Conservation (phyloP, 2,113 vertebrate species). For the Sardina pilchardus region DNA sequence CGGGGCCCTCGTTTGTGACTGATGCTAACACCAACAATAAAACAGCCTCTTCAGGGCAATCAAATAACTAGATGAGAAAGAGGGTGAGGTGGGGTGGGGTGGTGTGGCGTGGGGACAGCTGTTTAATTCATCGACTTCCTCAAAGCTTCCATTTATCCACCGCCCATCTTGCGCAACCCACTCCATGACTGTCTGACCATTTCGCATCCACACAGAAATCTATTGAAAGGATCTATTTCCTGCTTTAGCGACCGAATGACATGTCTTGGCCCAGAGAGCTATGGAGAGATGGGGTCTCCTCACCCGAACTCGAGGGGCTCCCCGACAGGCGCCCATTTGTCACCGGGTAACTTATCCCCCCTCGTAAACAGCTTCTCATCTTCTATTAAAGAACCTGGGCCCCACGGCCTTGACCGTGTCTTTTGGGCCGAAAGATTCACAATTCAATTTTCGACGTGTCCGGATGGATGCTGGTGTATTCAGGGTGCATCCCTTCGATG, state of each 20-base stretch:
- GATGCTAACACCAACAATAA: conserved; percentile 10
- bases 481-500: neutral
- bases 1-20: neutral
- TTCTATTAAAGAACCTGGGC: conserved; percentile 66
- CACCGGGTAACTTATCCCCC: conserved; percentile 70
- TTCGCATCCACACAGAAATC: conserved; percentile 6
- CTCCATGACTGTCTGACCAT: neutral
- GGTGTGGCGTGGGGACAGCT: neutral
- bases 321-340: conserved; percentile 58
- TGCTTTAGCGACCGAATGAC: neutral
- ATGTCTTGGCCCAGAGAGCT: neutral
- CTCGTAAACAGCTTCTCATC: conserved; percentile 69
- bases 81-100: neutral
- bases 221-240: conserved; percentile 13
- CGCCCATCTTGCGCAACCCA: neutral
- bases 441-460: conserved; percentile 65
- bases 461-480: conserved; percentile 53
- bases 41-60: conserved; percentile 11
- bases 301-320: neutral
- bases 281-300: neutral
- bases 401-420: conserved; percentile 71
- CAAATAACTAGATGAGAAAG: conserved; percentile 7
- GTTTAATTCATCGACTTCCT: conserved; percentile 1
- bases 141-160: neutral
- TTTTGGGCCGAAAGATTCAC: conserved; percentile 66